phyloP scores from a whole-genome alignment of 64 coral and sea anemone genomes.

The Pachyseris speciosa region DNA sequence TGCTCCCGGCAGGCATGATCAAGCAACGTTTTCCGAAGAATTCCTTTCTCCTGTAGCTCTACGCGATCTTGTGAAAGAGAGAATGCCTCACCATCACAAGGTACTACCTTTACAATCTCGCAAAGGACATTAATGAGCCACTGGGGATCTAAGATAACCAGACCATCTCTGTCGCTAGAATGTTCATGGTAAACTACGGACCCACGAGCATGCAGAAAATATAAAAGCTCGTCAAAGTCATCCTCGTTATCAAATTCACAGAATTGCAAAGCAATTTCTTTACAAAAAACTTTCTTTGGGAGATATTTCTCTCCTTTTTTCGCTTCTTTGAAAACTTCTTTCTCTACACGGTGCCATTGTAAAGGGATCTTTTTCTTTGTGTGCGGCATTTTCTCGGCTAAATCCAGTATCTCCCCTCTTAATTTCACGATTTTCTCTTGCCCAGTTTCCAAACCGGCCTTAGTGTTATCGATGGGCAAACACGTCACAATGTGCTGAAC shows the following conservation, averaged over 20 bases:
- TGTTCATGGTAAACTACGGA: no score
- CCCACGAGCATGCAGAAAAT: no score
- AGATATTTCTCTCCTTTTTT: not conserved
- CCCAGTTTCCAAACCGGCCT: not conserved
- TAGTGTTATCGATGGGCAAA: not conserved
- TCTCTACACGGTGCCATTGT: not conserved
- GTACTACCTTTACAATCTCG: no score
- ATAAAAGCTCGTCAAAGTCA: no score
- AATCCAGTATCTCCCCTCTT: not conserved
- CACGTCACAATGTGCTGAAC: not conserved
- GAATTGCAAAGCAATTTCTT: not conserved
- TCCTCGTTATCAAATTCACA: no score
- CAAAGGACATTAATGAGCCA: no score
- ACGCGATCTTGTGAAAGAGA: no score
- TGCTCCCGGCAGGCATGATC: not conserved
- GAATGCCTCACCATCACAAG: no score
- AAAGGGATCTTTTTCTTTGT: not conserved
- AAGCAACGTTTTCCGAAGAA: not conserved
- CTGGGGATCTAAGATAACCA: no score
- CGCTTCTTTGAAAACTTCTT: not conserved
- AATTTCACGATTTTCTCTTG: not conserved
- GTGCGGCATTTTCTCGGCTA: not conserved
- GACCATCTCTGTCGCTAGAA: no score
- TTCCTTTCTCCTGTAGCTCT: not conserved
- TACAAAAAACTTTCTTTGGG: not conserved